Percentiles rank a stretch among this genome's conserved stretches.
These are phyloP conservation scores for Sebastes hopkinsi DNA, from an alignment of 2,797 vertebrate genomes.

Conservation along the genomic window DNA sequence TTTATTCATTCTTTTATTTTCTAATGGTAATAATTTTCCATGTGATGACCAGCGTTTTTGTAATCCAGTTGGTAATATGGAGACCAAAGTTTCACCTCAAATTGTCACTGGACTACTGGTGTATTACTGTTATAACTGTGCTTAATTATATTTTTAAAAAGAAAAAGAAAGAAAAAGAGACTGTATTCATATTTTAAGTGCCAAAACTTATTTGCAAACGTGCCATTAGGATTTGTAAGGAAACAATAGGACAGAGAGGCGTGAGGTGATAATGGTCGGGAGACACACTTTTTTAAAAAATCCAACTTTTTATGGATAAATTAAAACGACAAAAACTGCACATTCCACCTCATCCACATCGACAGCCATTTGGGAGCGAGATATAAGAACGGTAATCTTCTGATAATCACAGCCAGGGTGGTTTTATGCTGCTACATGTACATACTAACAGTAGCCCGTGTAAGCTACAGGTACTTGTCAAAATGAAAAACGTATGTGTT, in stretches of 20 bases:
- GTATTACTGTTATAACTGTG: conserved; percentile 75
- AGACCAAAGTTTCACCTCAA: conserved; percentile 80
- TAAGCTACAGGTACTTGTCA: conserved; percentile 61
- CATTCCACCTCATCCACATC: conserved; percentile 75
- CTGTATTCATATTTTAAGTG: conserved; percentile 83
- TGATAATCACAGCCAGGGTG: conserved; percentile 62
- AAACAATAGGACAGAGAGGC: conserved; percentile 51
- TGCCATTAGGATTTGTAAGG: conserved; percentile 75
- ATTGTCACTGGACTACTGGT: conserved; percentile 67
- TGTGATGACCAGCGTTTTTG: conserved; percentile 68
- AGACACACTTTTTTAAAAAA: conserved; percentile 12
- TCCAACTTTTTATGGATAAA: conserved; percentile 45
- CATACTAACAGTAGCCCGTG: conserved; percentile 64
- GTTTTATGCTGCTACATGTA: conserved; percentile 78
- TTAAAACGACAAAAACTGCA: conserved; percentile 57
- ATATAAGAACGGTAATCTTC: conserved; percentile 46
- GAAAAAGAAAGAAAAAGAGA: conserved; percentile 44
- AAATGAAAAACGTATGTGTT: conserved; percentile 51
- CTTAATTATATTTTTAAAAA: conserved; percentile 63
- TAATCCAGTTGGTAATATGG: conserved; percentile 72
- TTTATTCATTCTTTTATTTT: conserved; percentile 46
- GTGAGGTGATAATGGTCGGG: conserved; percentile 16
- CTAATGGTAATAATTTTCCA: conserved; percentile 45
- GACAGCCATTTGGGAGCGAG: conserved; percentile 68
- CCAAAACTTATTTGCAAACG: conserved; percentile 80